Percentiles rank a stretch among this genome's conserved stretches.
Evolutionary conservation across 2,797 vertebrate species (phyloP).

Genomic region (Neosilurus hyrtlii): DNA sequence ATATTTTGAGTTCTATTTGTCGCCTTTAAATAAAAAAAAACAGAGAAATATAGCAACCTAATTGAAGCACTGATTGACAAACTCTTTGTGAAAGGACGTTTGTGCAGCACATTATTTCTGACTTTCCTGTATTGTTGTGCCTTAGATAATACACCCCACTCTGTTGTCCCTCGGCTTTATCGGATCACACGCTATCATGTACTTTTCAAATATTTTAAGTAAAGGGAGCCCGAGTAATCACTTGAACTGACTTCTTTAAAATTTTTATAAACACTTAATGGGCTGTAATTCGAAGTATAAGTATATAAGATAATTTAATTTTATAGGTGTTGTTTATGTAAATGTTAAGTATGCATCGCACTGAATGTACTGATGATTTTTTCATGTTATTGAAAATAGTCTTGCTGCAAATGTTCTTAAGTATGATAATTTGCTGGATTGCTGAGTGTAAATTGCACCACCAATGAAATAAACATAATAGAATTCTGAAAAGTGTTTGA

Average conservation of each 20-base stretch:
- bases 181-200: not conserved
- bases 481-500: not conserved
- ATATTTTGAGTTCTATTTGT: slow-evolving; percentile 2
- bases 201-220: not conserved
- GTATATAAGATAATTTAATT: not conserved
- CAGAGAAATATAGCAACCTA: not conserved
- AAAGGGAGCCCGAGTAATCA: not conserved
- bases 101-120: not conserved
- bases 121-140: not conserved
- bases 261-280: not conserved
- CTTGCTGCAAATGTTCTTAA: not conserved
- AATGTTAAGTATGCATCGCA: not conserved
- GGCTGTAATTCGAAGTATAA: not conserved
- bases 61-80: not conserved
- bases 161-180: not conserved
- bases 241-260: not conserved
- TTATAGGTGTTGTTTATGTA: slow-evolving; percentile 2
- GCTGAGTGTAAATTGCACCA: not conserved
- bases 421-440: not conserved
- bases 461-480: not conserved
- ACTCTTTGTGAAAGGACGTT: not conserved
- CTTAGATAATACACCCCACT: not conserved
- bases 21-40: not conserved
- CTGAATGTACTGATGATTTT: not conserved
- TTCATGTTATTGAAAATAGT: not conserved